phyloP scores from a whole-genome alignment of 2,113 vertebrate genomes.

The Alligator sinensis region DNA sequence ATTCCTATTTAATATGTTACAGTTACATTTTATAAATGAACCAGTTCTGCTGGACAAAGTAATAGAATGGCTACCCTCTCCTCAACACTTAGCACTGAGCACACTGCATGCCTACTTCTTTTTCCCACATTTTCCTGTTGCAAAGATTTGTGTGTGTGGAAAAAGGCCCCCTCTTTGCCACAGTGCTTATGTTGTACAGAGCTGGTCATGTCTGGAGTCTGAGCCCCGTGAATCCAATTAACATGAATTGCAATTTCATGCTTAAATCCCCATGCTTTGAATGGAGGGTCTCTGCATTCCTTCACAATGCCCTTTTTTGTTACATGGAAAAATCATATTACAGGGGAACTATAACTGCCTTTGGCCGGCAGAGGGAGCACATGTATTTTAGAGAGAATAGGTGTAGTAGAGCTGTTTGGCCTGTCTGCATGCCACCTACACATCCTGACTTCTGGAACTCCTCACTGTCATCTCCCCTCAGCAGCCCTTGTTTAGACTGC shows the following conservation, averaged over 20 bases:
- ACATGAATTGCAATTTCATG: neutral
- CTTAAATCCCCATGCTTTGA: neutral
- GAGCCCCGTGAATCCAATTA: neutral
- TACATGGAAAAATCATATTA: neutral
- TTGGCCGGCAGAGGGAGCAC: conserved; percentile 59
- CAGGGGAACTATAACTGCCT: neutral
- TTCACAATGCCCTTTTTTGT: neutral
- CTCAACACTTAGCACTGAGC: neutral
- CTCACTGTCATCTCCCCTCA: too few relatives aligned
- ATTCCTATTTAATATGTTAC: too few relatives aligned
- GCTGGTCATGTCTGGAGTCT: neutral
- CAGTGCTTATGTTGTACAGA: neutral
- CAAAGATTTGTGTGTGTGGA: neutral
- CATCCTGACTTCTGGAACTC: neutral
- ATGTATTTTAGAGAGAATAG: neutral
- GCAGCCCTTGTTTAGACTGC: rapidly evolving
- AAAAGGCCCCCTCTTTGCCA: neutral
- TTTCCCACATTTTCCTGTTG: neutral
- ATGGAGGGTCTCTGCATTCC: neutral
- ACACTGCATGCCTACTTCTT: neutral
- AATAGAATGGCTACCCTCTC: neutral
- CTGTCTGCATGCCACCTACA: neutral
- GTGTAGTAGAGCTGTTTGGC: neutral
- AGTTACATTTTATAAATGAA: neutral
- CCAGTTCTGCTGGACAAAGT: neutral